phyloP scores from a whole-genome alignment of 2,888 invertebrate genomes.

The Apodemia duryi region DNA sequence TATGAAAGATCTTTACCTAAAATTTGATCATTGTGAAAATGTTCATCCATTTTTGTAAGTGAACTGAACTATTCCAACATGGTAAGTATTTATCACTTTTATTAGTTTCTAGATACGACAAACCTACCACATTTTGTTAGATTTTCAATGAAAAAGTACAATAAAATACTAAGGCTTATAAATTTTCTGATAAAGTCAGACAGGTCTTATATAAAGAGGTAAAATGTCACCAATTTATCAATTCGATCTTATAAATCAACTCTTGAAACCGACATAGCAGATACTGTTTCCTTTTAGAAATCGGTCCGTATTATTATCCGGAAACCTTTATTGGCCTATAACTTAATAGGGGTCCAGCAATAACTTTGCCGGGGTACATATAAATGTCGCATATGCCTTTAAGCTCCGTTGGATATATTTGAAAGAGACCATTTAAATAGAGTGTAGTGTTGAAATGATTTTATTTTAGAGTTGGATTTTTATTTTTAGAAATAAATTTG shows the following conservation, averaged over 20 bases:
- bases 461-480: slow-evolving; percentile 14
- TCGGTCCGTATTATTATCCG: slow-evolving; percentile 55
- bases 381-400: slow-evolving; percentile 44
- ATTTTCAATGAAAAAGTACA: slow-evolving; percentile 4
- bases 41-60: too few relatives aligned
- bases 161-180: slow-evolving; percentile 2
- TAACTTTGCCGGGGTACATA: slow-evolving; percentile 50
- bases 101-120: too few relatives aligned
- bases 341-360: slow-evolving; percentile 53
- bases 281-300: slow-evolving; percentile 40
- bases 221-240: slow-evolving; percentile 5
- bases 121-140: not conserved
- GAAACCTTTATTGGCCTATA: slow-evolving; percentile 62
- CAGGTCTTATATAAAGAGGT: slow-evolving; percentile 1
- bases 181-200: slow-evolving; percentile 1
- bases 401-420: slow-evolving; percentile 39
- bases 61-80: too few relatives aligned
- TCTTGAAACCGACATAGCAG: slow-evolving; percentile 22
- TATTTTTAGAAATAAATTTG: not conserved
- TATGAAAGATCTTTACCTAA: too few relatives aligned
- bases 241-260: slow-evolving; percentile 10
- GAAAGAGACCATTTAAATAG: slow-evolving; percentile 19
- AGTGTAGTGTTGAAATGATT: slow-evolving; percentile 35
- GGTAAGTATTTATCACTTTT: too few relatives aligned
- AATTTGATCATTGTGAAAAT: too few relatives aligned